phyloP scores from a whole-genome alignment of 2,113 vertebrate species.

The Barbus barbus region DNA sequence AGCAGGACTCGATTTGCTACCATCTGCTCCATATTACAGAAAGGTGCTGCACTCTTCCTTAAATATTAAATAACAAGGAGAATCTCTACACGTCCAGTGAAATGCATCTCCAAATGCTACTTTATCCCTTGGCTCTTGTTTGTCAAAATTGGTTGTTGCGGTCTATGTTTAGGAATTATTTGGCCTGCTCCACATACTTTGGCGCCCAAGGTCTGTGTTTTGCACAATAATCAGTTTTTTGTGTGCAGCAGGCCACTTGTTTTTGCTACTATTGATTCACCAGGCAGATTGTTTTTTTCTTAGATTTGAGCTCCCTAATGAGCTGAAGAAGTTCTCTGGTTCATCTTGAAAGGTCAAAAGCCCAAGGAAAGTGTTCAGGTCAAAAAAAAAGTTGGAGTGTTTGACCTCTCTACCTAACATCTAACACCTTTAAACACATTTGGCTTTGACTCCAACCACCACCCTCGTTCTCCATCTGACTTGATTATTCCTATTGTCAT shows the following conservation, averaged over 20 bases:
- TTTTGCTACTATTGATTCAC: constrained; percentile 32
- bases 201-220: constrained; percentile 39
- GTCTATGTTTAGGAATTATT: constrained; percentile 20
- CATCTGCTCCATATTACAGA: constrained; percentile 53
- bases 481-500: constrained; percentile 39
- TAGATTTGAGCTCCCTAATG: constrained; percentile 39
- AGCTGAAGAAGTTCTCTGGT: constrained; percentile 34
- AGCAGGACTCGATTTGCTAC: constrained; percentile 41
- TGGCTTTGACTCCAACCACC: constrained; percentile 22
- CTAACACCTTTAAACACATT: constrained; percentile 41
- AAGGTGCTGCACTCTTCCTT: constrained; percentile 51
- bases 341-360: constrained; percentile 41
- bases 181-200: constrained; percentile 28
- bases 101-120: constrained; percentile 2
- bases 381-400: constrained; percentile 20
- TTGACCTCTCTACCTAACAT: constrained; percentile 26
- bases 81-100: background rate
- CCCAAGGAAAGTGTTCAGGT: constrained; percentile 40
- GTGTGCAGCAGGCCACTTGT: background rate
- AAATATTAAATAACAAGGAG: constrained; percentile 35
- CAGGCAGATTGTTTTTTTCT: constrained; percentile 11
- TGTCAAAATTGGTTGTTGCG: constrained; percentile 7
- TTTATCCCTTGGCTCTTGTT: constrained; percentile 9
- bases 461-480: constrained; percentile 7
- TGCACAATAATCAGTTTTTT: constrained; percentile 20